phyloP scores from a whole-genome alignment of 2,888 invertebrate species.

The Mantis religiosa region DNA sequence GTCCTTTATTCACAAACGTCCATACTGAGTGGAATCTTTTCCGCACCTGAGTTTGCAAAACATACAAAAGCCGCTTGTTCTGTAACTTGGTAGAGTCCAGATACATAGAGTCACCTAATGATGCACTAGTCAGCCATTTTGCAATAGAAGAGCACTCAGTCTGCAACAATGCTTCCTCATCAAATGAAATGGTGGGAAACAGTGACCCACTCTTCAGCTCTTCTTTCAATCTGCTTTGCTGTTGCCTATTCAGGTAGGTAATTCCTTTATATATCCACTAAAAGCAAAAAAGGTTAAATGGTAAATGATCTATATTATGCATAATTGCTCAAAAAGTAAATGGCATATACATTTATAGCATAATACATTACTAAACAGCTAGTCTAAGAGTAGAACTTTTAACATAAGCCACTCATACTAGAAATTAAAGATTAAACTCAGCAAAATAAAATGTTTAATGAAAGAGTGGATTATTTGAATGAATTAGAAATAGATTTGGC shows the following conservation, averaged over 20 bases:
- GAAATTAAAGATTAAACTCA: too few relatives aligned
- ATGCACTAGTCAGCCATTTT: slow-evolving; percentile 41
- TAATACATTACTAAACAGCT: too few relatives aligned
- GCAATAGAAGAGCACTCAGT: slow-evolving; percentile 40
- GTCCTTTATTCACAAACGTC: slow-evolving; percentile 38
- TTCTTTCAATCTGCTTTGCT: slow-evolving; percentile 46
- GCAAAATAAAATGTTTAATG: too few relatives aligned
- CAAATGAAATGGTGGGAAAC: slow-evolving; percentile 26
- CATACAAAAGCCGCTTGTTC: slow-evolving; percentile 47
- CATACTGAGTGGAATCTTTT: slow-evolving; percentile 49
- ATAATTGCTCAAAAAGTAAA: too few relatives aligned
- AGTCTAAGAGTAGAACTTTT: too few relatives aligned
- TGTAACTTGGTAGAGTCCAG: slow-evolving; percentile 43
- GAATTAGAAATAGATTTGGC: too few relatives aligned
- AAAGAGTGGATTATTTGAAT: too few relatives aligned
- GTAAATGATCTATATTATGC: too few relatives aligned
- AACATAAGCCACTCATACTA: too few relatives aligned
- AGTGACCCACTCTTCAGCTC: slow-evolving; percentile 43
- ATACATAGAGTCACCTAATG: slow-evolving; percentile 38
- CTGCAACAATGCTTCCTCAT: slow-evolving; percentile 37
- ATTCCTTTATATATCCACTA: slow-evolving; percentile 67
- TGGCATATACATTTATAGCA: too few relatives aligned
- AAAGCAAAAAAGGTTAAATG: slow-evolving; percentile 33
- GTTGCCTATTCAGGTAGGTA: slow-evolving; percentile 58
- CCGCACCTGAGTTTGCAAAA: slow-evolving; percentile 57